Percentiles rank a stretch among this genome's conserved stretches.
phyloP scores from a whole-genome alignment of 2,113 vertebrate species.

The Phylloscopus whistleri region DNA sequence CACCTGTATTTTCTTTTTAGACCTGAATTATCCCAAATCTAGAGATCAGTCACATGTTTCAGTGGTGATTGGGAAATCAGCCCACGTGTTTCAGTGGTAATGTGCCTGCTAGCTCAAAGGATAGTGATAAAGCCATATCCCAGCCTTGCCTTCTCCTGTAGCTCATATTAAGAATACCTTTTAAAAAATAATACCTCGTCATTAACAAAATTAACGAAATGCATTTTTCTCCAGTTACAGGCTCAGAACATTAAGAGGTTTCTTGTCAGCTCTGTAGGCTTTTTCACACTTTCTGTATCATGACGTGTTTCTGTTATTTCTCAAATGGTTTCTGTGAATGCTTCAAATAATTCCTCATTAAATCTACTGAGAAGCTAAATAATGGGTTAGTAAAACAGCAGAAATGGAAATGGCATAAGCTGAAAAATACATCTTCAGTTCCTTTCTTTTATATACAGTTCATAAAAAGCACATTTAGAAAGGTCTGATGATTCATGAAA shows the following conservation, averaged over 20 bases:
- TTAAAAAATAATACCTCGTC: not conserved
- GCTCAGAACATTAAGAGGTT: not conserved
- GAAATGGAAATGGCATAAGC: constrained; percentile 60
- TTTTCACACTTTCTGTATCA: not conserved
- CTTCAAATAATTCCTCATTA: constrained; percentile 78
- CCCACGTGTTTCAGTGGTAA: not conserved
- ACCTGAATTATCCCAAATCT: not conserved
- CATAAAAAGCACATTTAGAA: constrained; percentile 48
- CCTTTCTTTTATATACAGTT: constrained; percentile 9
- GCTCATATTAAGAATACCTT: not conserved
- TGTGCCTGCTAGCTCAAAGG: not conserved
- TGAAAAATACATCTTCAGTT: constrained; percentile 36
- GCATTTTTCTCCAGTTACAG: not conserved
- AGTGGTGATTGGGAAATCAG: no score
- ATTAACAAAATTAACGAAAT: not conserved
- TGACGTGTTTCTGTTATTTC: not conserved
- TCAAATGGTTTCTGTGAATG: not conserved
- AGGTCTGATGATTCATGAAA: not conserved
- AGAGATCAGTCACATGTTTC: not conserved
- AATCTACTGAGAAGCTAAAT: constrained; percentile 68
- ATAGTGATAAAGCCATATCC: not conserved
- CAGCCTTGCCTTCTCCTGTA: not conserved
- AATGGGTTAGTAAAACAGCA: constrained; percentile 70
- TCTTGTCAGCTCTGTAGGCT: not conserved
- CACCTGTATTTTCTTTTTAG: not conserved